A percentile compares a stretch with the other conserved stretches of the same genome.
Evolutionary conservation across 2,797 vertebrate species (phyloP).

Genomic region (Karalla daura): DNA sequence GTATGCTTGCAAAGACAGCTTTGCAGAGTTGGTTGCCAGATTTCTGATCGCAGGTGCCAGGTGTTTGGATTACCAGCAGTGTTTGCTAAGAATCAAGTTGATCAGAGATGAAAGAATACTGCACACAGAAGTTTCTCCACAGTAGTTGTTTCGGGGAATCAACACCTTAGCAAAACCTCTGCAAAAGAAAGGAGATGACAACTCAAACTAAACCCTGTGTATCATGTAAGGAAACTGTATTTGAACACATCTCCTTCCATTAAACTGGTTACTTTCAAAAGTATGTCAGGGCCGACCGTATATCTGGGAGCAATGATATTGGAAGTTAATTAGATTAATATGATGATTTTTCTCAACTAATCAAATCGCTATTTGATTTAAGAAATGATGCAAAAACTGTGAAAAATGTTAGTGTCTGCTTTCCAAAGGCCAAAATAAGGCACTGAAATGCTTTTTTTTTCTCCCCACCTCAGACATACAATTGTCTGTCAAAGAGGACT

Average conservation of each 20-base stretch:
- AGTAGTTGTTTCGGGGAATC: background rate
- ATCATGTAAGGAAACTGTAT: background rate
- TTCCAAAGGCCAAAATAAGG: too few relatives aligned
- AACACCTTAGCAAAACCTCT: background rate
- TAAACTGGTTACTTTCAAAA: background rate
- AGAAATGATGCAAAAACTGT: too few relatives aligned
- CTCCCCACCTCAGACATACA: too few relatives aligned
- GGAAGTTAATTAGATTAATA: too few relatives aligned
- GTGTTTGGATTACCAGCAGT: slow-evolving; percentile 52
- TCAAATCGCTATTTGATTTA: too few relatives aligned
- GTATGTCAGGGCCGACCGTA: too few relatives aligned
- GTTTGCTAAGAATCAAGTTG: slow-evolving; percentile 41
- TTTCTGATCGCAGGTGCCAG: slow-evolving; percentile 41
- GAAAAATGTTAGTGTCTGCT: too few relatives aligned
- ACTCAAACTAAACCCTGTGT: background rate
- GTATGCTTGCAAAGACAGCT: slow-evolving; percentile 31
- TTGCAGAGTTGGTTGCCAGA: slow-evolving; percentile 41
- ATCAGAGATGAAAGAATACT: slow-evolving; percentile 21
- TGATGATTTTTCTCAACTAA: too few relatives aligned
- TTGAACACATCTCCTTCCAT: background rate
- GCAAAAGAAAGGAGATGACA: background rate
- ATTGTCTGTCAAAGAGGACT: too few relatives aligned
- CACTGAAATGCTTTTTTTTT: too few relatives aligned
- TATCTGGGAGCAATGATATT: too few relatives aligned
- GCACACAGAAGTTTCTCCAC: slow-evolving; percentile 12